A percentile compares a stretch with the other conserved stretches of the same genome.
Evolutionary conservation across 2,113 vertebrate species (phyloP).

Genomic region (Saccopteryx bilineata): DNA sequence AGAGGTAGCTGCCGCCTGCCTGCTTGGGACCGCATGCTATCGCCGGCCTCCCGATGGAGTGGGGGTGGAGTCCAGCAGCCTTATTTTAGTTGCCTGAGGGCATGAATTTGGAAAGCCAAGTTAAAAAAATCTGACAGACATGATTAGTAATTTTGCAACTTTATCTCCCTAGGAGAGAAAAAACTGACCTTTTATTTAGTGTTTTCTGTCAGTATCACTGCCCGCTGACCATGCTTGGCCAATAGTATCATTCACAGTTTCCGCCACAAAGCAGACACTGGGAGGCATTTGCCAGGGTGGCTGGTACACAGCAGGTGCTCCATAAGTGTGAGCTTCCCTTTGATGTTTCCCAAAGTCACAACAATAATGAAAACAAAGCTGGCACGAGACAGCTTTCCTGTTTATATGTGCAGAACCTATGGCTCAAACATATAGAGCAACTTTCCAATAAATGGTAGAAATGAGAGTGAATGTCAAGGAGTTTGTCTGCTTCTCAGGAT

Average conservation of each 20-base stretch:
- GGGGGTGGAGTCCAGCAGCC: slow-evolving; percentile 36
- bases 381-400: neutral
- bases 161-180: neutral
- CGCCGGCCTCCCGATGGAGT: slow-evolving; percentile 39
- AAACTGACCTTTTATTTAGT: neutral
- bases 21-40: slow-evolving; percentile 18
- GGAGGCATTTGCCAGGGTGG: neutral
- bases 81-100: slow-evolving; percentile 76
- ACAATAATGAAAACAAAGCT: neutral
- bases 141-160: slow-evolving; percentile 19
- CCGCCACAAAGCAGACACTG: neutral
- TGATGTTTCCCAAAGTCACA: neutral
- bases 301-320: neutral
- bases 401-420: neutral
- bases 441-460: neutral
- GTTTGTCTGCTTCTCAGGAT: neutral
- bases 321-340: neutral
- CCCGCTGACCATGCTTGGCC: neutral
- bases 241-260: neutral
- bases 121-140: slow-evolving; percentile 33
- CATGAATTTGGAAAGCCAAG: slow-evolving; percentile 75
- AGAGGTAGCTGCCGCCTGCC: neutral
- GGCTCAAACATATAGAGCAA: neutral
- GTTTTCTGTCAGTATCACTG: neutral
- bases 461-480: neutral